phyloP scores from a whole-genome alignment of 2,797 vertebrate genomes.

The Melanotaenia parkinsoni region DNA sequence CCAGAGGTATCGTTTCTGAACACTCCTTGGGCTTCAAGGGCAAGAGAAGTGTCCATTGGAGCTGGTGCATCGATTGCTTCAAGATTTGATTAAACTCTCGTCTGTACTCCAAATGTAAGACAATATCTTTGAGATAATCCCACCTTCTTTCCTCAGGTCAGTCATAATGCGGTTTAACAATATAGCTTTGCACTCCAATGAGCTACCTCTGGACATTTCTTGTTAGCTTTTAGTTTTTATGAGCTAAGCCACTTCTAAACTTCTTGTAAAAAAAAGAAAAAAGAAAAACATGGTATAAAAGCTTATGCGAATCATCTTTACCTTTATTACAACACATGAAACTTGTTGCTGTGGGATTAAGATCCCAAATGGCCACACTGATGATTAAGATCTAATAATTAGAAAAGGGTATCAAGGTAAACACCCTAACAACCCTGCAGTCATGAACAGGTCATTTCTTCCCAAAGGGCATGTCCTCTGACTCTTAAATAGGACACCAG shows the following conservation, averaged over 20 bases:
- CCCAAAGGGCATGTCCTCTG: conserved; percentile 62
- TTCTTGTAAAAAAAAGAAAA: neutral
- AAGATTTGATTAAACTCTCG: conserved; percentile 81
- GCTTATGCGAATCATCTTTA: conserved; percentile 9
- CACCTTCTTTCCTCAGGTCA: conserved; percentile 75
- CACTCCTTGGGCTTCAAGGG: conserved; percentile 78
- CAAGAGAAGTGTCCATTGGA: conserved; percentile 68
- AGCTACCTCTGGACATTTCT: conserved; percentile 57
- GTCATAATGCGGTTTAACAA: conserved; percentile 69
- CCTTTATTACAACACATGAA: conserved; percentile 22
- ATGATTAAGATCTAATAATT: conserved; percentile 70
- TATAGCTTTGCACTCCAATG: conserved; percentile 52
- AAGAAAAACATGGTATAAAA: neutral
- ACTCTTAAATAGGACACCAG: conserved; percentile 71
- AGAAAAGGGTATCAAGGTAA: conserved; percentile 61
- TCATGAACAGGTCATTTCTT: conserved; percentile 54
- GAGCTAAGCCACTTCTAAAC: conserved; percentile 1
- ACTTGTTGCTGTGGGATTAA: conserved; percentile 26
- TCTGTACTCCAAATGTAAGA: conserved; percentile 79
- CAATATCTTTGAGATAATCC: conserved; percentile 80
- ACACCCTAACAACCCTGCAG: conserved; percentile 40
- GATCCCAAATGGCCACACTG: conserved; percentile 28
- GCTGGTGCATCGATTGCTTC: conserved; percentile 75
- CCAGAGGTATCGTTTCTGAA: conserved; percentile 68
- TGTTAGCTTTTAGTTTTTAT: conserved; percentile 38